Evolutionary conservation across 2,888 invertebrate species (phyloP).

Genomic region (Hypomecis atomaria): DNA sequence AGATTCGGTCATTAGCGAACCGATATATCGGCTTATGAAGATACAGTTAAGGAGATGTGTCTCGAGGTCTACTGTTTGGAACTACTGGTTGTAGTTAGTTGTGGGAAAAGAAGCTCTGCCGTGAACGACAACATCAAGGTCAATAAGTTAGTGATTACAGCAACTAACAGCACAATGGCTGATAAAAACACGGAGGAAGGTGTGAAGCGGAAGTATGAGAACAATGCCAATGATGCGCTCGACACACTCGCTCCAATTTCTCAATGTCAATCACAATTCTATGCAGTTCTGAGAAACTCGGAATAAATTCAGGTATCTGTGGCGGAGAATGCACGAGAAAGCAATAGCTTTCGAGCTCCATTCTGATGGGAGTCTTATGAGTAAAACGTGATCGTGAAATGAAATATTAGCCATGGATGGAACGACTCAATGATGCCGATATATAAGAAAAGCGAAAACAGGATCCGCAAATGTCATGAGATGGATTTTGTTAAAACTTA

Average conservation of each 20-base stretch:
- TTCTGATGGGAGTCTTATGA: constrained; percentile 20
- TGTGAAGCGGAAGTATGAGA: constrained; percentile 48
- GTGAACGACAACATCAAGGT: constrained; percentile 7
- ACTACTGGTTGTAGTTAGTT: not conserved
- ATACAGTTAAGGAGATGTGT: too few species aligned
- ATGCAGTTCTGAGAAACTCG: constrained; percentile 47
- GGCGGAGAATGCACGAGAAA: constrained; percentile 35
- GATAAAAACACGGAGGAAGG: constrained; percentile 35
- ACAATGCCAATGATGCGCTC: constrained; percentile 47
- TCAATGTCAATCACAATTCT: constrained; percentile 51
- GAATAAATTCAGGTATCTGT: constrained; percentile 47
- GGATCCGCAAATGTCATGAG: not conserved
- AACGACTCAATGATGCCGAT: not conserved
- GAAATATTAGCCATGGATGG: constrained; percentile 18
- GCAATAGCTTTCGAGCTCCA: constrained; percentile 17
- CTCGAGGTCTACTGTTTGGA: too few species aligned
- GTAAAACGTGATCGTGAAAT: constrained; percentile 26
- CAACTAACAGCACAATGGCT: constrained; percentile 21
- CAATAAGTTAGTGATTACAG: constrained; percentile 14
- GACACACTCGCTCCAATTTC: constrained; percentile 58
- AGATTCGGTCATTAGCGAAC: too few species aligned
- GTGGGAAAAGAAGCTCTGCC: constrained; percentile 9
- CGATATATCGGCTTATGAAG: too few species aligned
- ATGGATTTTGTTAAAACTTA: not conserved
- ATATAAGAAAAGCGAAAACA: not conserved